Base-by-base conservation (phyloP, 2,888 invertebrate genomes). In the Caenorhabditis uteleia region DNA sequence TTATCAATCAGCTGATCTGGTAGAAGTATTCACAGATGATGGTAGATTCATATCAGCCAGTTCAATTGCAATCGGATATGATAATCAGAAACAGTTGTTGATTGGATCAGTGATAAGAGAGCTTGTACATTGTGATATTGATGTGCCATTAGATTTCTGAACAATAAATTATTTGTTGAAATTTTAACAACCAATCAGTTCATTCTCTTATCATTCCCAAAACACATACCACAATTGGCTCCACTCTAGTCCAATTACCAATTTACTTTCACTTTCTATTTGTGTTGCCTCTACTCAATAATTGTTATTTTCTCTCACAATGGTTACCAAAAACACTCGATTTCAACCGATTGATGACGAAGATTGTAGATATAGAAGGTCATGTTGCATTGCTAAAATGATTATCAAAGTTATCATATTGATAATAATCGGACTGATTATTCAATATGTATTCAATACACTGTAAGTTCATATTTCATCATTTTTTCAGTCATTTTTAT, bases 21-120 rank as follows among this genome's bases (percentile, higher is more conserved):
- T 55, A 8, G 65, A 71, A 42, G 46, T 61, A 1, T 55, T 65
- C 21, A 34, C 56, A 3, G 71, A 71, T 42, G 71, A 71, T 31
- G 71, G 71, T 1, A 25, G 44, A 8, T 65, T 61, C 29, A 29
- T 62, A 12, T 58, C 65, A 0, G 67, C 57, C 14, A 57, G 60
- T 23, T 47, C 68, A 2, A 49, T 61, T 10, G 71, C 65, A 5
- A 47, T 47, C 1, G 14, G 20, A 3, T 55, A 53, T 27, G 50
- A 67, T 14, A 27, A 44, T n/a, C 53, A 53, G 10, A 56, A 45
- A 23, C 62, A 70, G 16, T 20, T 71, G 23, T 29, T 71, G 20
- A 48, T 62, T 8, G 71, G 71, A 31, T 57, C 64, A 2, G 65
- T 68, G 14, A 36, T 36, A 14, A 45, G 67, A n/a, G 46, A 67